These are phyloP conservation scores for Oreochromis niloticus DNA, from an alignment of 2,113 vertebrate genomes.

Conservation along the genomic window DNA sequence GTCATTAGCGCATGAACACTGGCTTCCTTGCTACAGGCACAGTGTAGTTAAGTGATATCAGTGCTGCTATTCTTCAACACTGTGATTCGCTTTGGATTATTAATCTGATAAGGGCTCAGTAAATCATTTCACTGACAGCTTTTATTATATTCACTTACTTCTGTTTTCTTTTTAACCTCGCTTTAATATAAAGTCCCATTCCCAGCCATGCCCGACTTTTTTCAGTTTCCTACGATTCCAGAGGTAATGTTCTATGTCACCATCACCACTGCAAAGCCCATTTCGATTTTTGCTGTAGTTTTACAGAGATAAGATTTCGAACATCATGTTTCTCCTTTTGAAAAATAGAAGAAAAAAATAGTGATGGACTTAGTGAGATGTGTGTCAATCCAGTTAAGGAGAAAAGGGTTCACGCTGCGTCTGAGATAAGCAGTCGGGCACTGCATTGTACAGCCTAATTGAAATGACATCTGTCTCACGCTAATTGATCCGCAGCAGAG, in stretches of 20 bases:
- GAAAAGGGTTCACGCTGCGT: background rate
- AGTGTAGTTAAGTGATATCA: background rate
- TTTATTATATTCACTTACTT: background rate
- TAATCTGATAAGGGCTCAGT: background rate
- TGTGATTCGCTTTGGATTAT: background rate
- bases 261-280: background rate
- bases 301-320: background rate
- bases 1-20: slow-evolving; percentile 36
- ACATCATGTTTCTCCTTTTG: background rate
- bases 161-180: background rate
- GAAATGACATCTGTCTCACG: background rate
- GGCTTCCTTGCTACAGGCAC: background rate
- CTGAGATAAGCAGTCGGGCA: background rate
- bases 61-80: background rate
- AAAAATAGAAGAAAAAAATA: background rate
- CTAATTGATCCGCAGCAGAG: background rate
- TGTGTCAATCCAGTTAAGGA: background rate
- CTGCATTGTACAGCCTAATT: background rate
- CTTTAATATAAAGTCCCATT: background rate
- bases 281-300: background rate
- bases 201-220: background rate
- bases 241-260: background rate
- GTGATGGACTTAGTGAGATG: background rate
- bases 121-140: slow-evolving; percentile 11
- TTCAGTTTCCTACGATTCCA: background rate